Percentiles rank a stretch among this genome's conserved stretches.
phyloP scores from a whole-genome alignment of 1,140 invertebrate genomes.

The Cyphomyrmex costatus region DNA sequence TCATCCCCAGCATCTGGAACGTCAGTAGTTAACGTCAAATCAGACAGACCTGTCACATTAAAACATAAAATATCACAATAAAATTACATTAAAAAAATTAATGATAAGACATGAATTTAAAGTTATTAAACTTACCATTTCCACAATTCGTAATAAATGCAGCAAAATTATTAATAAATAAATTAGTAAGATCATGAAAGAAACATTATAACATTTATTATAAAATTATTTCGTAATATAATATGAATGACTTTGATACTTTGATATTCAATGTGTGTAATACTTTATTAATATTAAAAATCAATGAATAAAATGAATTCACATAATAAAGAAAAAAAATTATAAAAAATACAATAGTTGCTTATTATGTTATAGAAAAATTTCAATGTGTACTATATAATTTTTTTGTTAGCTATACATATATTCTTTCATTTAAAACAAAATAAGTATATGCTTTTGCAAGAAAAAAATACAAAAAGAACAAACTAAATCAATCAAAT shows the following conservation, averaged over 20 bases:
- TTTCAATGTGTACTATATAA: neutral
- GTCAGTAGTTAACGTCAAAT: conserved; percentile 83
- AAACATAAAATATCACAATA: conserved; percentile 31
- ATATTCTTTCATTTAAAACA: neutral
- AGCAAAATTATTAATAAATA: conserved; percentile 61
- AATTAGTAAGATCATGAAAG: conserved; percentile 47
- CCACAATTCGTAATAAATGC: conserved; percentile 73
- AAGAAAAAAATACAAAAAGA: neutral
- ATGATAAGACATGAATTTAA: neutral
- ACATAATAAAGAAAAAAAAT: neutral
- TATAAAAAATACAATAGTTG: neutral
- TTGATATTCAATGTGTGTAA: neutral
- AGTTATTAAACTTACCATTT: conserved; percentile 74
- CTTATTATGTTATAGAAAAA: neutral
- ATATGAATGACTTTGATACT: neutral
- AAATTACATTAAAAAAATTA: neutral
- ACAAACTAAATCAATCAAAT: neutral
- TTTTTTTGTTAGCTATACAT: neutral
- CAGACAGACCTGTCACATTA: conserved; percentile 86
- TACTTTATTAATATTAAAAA: neutral
- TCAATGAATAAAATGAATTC: neutral
- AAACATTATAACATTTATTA: neutral
- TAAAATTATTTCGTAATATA: neutral
- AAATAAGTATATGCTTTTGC: neutral
- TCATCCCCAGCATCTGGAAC: conserved; percentile 91